A percentile compares a stretch with the other conserved stretches of the same genome.
Evolutionary conservation across 2,797 vertebrate genomes (phyloP).

Genomic region (Threskiornis aethiopicus): DNA sequence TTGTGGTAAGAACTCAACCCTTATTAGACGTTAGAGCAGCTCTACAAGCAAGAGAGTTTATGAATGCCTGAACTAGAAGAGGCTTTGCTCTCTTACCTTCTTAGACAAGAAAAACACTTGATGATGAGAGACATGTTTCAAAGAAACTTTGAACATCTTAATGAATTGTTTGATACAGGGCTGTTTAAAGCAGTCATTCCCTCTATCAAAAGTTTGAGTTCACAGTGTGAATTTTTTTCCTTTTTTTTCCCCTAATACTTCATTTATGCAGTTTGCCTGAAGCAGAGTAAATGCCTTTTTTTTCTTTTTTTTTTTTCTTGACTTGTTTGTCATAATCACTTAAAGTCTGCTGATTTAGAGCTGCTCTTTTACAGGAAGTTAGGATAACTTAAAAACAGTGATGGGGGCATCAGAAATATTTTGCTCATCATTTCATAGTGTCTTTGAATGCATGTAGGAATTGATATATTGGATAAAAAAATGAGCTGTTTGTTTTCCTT

Average conservation of each 20-base stretch:
- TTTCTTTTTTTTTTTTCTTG: not conserved
- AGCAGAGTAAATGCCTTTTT: not conserved
- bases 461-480: not conserved
- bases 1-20: not conserved
- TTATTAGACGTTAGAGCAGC: not conserved
- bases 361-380: not conserved
- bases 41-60: not conserved
- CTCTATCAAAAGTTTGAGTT: not conserved
- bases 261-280: not conserved
- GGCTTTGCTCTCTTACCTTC: not conserved
- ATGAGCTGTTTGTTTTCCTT: not conserved
- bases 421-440: rapidly evolving
- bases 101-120: not conserved
- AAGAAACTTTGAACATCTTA: not conserved
- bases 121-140: not conserved
- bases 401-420: not conserved
- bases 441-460: not conserved
- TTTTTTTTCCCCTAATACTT: not conserved
- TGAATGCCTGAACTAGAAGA: not conserved
- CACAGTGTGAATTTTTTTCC: not conserved
- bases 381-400: not conserved
- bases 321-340: not conserved
- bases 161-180: not conserved
- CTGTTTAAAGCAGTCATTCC: not conserved
- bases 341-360: not conserved